Percentiles rank a stretch among this genome's conserved stretches.
Evolutionary conservation across 1,140 invertebrate genomes (phyloP).

Genomic region (Drosophila parabipectinata): DNA sequence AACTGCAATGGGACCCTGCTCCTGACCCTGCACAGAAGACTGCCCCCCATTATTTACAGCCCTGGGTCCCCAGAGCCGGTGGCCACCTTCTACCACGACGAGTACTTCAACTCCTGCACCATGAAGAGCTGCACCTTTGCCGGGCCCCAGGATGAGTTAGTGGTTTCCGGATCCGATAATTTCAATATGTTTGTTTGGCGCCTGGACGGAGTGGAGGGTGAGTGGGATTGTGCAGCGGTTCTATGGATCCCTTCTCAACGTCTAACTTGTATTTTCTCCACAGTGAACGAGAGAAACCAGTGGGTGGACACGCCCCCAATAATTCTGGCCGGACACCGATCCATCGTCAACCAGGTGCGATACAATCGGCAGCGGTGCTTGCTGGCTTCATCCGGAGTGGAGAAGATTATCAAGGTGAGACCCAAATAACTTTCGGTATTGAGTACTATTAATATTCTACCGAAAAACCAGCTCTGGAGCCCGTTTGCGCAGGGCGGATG

Average conservation of each 20-base stretch:
- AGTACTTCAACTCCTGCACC: conserved; percentile 98
- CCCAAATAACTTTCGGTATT: conserved; percentile 40
- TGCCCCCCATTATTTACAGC: conserved; percentile 93
- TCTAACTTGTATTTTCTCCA: background rate
- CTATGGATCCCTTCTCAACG: too few species aligned
- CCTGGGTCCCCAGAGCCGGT: conserved; percentile 88
- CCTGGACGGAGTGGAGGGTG: conserved; percentile 87
- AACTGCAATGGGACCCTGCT: conserved; percentile 91
- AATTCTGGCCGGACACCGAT: conserved; percentile 94
- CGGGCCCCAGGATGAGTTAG: conserved; percentile 94
- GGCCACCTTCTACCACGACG: conserved; percentile 94
- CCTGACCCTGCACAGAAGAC: conserved; percentile 92
- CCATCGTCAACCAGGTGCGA: conserved; percentile 98
- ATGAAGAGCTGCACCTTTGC: conserved; percentile 98
- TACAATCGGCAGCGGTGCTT: conserved; percentile 93
- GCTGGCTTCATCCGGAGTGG: conserved; percentile 96
- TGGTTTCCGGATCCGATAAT: conserved; percentile 96
- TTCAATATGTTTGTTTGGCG: conserved; percentile 98
- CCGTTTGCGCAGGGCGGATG: conserved; percentile 88
- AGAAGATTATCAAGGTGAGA: conserved; percentile 94
- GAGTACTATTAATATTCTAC: background rate
- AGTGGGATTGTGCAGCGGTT: conserved; percentile 38
- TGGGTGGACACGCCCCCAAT: conserved; percentile 90
- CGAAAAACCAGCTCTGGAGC: conserved; percentile 89
- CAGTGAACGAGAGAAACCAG: conserved; percentile 83